Evolutionary conservation across 2,888 invertebrate genomes (phyloP), one percentile per base, ranked within the genome.

Genomic region (Leptura quadrifasciata): DNA sequence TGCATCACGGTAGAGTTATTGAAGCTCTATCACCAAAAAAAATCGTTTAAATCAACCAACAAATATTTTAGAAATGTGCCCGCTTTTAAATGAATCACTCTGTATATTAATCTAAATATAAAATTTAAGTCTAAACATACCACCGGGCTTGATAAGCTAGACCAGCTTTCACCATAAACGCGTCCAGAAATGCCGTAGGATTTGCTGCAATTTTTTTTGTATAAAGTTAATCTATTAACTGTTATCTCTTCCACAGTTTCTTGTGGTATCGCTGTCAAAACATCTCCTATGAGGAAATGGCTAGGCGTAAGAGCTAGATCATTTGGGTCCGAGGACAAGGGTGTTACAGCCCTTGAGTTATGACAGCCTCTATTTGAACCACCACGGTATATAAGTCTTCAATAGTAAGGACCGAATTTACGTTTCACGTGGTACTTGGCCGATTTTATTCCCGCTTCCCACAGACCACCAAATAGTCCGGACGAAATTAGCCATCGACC

Each of bases 271-370:
- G 52, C 18, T 3, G 58, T 72, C 18, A 76, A 63, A 8, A 63
- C 12, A 55, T 72, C 72, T 60, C 76, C 76, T n/a, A 76, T 67
- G 60, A 69, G 74, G 54, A 73, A 65, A 35, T 72, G 76, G 24
- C 63, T 74, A 47, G 69, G 74, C 1, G 74, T 72, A 18, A 77
- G 55, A 6, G 69, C 35, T 24, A 65, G 20, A 60, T 72, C 64
- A 17, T 61, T 20, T 21, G 60, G 61, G 17, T 60, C 70, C 8
- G 57, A 39, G 31, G 58, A 70, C 18, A 69, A 58, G 2, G 69
- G 69, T 4, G 58, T 18, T 2, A 58, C 2, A 20, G 70, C 60
- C 8, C 60, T 61, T 5, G 79, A 75, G 17, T 70, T 57, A 70
- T 47, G 47, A 20, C 24, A n/a, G 58, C 27, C 39, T 60, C 70